phyloP scores from a whole-genome alignment of 2,888 invertebrate genomes.

The Acleris laterana region DNA sequence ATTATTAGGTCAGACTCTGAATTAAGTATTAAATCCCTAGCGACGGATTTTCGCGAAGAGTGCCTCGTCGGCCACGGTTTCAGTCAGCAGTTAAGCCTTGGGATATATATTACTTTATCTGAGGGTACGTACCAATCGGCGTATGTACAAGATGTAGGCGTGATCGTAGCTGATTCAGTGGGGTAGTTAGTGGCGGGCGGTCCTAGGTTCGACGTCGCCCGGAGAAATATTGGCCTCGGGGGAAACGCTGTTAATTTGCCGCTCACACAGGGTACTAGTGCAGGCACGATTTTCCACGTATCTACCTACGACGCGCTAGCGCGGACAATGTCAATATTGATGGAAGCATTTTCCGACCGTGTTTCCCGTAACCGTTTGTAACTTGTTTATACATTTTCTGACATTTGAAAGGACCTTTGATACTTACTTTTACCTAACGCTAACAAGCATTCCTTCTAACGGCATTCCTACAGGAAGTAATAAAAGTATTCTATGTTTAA shows the following conservation, averaged over 20 bases:
- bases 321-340: slow-evolving; percentile 54
- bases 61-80: slow-evolving; percentile 50
- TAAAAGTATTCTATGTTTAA: no score
- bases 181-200: slow-evolving; percentile 82
- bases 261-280: slow-evolving; percentile 67
- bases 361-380: slow-evolving; percentile 40
- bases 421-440: neutral
- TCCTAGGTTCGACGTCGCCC: slow-evolving; percentile 77
- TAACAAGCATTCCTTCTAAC: neutral
- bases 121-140: slow-evolving; percentile 78
- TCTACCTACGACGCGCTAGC: slow-evolving; percentile 45
- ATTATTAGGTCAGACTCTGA: slow-evolving; percentile 25
- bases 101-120: slow-evolving; percentile 75
- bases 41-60: slow-evolving; percentile 38
- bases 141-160: slow-evolving; percentile 83
- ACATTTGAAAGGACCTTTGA: slow-evolving; percentile 1
- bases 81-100: slow-evolving; percentile 70
- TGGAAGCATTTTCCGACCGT: slow-evolving; percentile 52
- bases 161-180: slow-evolving; percentile 83
- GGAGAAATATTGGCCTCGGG: slow-evolving; percentile 81
- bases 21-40: slow-evolving; percentile 32
- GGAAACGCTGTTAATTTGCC: slow-evolving; percentile 81
- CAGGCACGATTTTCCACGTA: slow-evolving; percentile 71
- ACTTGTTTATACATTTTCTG: slow-evolving; percentile 24
- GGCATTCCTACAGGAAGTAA: neutral